Evolutionary conservation across 2,888 invertebrate species (phyloP), one percentile per base, ranked within the genome.

Genomic region (Papilio gigon): DNA sequence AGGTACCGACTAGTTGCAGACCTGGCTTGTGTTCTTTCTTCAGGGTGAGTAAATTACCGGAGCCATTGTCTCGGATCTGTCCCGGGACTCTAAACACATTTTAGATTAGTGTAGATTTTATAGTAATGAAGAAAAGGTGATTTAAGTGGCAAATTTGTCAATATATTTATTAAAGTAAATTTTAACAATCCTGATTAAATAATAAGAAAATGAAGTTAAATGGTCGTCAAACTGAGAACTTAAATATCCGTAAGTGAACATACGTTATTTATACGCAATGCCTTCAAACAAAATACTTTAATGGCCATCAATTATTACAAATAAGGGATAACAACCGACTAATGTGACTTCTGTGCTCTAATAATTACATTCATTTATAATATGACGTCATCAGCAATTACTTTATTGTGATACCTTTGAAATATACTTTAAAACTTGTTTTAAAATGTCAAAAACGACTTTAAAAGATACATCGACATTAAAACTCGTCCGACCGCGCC

Each of bases 311-410:
- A 53, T 53, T 53, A 27, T n/a, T 2, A n/a, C 53, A 53, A 27
- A 53, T 53, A 53, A 53, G 53, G 53, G 5, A 27, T 53, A 27
- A 25, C 53, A 53, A 53, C 27, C 53, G 27, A 27, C 53, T 53
- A 53, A 50, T 50, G 50, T 27, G n/a, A n/a, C 25, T 50, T 50
- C 50, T 50, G 50, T 27, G 50, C 27, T 27, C n/a, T 27, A 50
- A 27, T 50, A 50, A 50, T 50, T 50, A 50, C 47, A 4, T n/a
- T n/a, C 22, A 50, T 50, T 50, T 27, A n/a, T 50, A 50, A 25
- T 27, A 50, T 50, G 50, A 50, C 50, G 27, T 50, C 50, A 50
- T 50, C 50, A 14, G 6, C 50, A 50, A 50, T 50, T 27, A 14
- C 27, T 50, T 22, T 50, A 27, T 50, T 50, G 25, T n/a, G 25